Base-by-base conservation (phyloP, 2,888 invertebrate genomes). In the Agriopis aurantiaria region DNA sequence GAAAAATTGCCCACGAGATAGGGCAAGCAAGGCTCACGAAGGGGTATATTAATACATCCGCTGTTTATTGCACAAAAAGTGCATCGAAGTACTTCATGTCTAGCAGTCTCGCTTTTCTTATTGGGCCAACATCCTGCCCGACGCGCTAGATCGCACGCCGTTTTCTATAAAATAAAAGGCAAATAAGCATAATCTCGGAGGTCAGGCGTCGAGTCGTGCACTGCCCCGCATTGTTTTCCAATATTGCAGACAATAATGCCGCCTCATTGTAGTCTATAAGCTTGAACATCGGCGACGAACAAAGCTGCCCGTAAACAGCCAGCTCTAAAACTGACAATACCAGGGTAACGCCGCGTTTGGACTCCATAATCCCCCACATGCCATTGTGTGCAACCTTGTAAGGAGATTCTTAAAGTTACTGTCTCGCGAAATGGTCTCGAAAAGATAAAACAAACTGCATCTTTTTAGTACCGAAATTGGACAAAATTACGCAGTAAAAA, bases 81-180 rank as follows among this genome's bases (percentile, higher is more conserved):
- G 71, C 61, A 23, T 61, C 72, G 79, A 82, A 79, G 76, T 72
- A 75, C 67, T 69, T 69, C 69, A 61, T 72, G 80, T 58, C 68
- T 70, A 59, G 71, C 62, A 74, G 81, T 66, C 71, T 75, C 66
- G 69, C 55, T 66, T 80, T 84, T 84, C 85, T 88, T 87, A 81
- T 87, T 87, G 81, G 77, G 72, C 72, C 78, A 76, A 81, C 87
- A 87, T 87, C 86, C 87, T 86, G 85, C 78, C 75, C 72, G 74
- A 57, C 75, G 77, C 77, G 81, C 80, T 79, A 80, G 62, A 70
- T 66, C 80, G 83, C 81, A 73, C 73, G 73, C 78, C 56, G 78
- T 87, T 87, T 88, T 88, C 86, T 88, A 89, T 87, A 89, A 89
- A 90, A 91, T 89, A 90, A 88, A 87, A 89, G 77, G 82, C 78